Percentiles rank a stretch among this genome's conserved stretches.
These are phyloP conservation scores for Rhodinocichla rosea DNA, from an alignment of 2,113 vertebrate genomes.

Conservation along the genomic window DNA sequence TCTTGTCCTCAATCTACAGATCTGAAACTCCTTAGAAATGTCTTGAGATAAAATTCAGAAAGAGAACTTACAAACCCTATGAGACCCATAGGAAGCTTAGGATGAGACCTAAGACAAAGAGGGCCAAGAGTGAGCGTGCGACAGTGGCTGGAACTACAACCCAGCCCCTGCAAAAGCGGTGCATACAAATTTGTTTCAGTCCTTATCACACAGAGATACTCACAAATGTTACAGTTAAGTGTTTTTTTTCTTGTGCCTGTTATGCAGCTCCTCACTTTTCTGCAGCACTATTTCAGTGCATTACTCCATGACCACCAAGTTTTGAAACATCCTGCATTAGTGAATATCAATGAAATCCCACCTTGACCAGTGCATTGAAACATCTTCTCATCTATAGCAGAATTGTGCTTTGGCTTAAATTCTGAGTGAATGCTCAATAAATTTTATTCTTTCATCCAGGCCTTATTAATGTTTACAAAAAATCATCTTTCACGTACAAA, in stretches of 20 bases:
- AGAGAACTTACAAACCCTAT: neutral
- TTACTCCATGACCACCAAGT: neutral
- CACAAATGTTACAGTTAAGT: neutral
- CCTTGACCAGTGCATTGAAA: neutral
- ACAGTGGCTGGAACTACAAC: neutral
- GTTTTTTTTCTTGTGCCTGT: neutral
- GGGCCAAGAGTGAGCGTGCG: fast-evolving
- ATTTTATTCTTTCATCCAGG: neutral
- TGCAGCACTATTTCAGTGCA: neutral
- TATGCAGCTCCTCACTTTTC: neutral
- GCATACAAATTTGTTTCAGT: neutral
- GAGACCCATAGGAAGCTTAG: neutral
- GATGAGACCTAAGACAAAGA: neutral
- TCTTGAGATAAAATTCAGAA: neutral
- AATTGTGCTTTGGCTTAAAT: neutral
- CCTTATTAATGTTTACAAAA: neutral
- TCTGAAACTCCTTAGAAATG: neutral
- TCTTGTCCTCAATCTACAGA: neutral
- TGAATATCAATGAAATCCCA: neutral
- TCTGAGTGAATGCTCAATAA: neutral
- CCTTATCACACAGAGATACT: neutral
- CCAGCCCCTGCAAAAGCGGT: neutral
- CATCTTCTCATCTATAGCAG: neutral
- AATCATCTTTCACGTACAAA: neutral
- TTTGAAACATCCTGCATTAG: neutral